Evolutionary conservation across 2,113 vertebrate species (phyloP), one percentile per base, ranked within the genome.

Genomic region (Spea multiplicata): DNA sequence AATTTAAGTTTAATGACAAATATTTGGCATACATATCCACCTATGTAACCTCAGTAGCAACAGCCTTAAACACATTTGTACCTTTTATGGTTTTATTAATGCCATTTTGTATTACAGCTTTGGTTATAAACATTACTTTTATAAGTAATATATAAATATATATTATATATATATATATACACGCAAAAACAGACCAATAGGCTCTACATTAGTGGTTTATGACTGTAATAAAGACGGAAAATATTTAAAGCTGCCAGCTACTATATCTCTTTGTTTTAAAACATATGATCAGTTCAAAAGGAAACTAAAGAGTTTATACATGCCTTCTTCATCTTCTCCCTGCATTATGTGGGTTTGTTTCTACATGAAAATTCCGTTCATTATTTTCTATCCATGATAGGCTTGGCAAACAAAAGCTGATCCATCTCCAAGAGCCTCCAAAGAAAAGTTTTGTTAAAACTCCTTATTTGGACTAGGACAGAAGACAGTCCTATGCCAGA

Each of bases 401-500:
- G 8, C 2, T 6, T 68, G 8, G 12, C 70, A 77, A 16, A 80
- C n/a, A 48, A 45, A 4, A 3, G 0, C 74, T 71, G 4, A 2
- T 67, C 49, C 12, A n/a, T 78, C 74, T 14, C 52, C 12, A 77
- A 77, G 65, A 30, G 17, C 46, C 16, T 71, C 46, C 17, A 44
- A 76, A 77, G 46, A 77, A 62, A 67, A 61, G 75, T 49, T 44
- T 52, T 48, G 30, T 6, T 44, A 59, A 68, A 68, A 69, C 67
- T 66, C 74, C 74, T 75, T 75, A 55, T 75, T 75, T 57, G 74
- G 74, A 67, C 8, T 12, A 67, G 50, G 49, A 67, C 64, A 50
- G 44, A 49, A 66, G 49, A 17, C 73, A 75, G 30, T 45, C 59
- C 57, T 8, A 64, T 65, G 57, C 59, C 64, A 50, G 45, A 3